Percentiles rank a stretch among this genome's conserved stretches.
These are phyloP conservation scores for Drosophila nigricruria DNA, from an alignment of 2,888 invertebrate species.

Conservation along the genomic window DNA sequence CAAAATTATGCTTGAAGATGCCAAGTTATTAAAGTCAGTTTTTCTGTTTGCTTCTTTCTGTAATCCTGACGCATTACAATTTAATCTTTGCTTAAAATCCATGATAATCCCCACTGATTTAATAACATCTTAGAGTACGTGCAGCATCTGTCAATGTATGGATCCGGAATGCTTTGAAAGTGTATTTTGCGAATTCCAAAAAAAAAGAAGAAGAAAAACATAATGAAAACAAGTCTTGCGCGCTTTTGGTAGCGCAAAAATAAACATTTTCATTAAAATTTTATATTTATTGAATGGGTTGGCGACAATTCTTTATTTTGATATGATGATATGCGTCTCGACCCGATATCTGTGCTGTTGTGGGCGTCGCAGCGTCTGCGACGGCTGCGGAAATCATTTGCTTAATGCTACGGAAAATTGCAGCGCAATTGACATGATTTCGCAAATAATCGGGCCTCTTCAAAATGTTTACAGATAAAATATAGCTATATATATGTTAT, in stretches of 20 bases:
- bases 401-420: slow-evolving; percentile 39
- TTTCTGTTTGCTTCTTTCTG: neutral
- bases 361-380: slow-evolving; percentile 54
- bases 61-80: slow-evolving; percentile 18
- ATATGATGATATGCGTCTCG: slow-evolving; percentile 63
- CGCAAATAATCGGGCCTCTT: slow-evolving; percentile 40
- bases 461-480: slow-evolving; percentile 11
- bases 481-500: slow-evolving; percentile 32
- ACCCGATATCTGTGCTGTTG: slow-evolving; percentile 48
- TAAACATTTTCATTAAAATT: slow-evolving; percentile 75
- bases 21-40: slow-evolving; percentile 11
- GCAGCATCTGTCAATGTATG: slow-evolving; percentile 24
- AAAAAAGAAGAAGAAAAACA: slow-evolving; percentile 2
- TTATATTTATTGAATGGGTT: slow-evolving; percentile 72
- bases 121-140: slow-evolving; percentile 1
- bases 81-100: slow-evolving; percentile 32
- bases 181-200: slow-evolving; percentile 34
- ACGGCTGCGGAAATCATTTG: slow-evolving; percentile 62
- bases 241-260: slow-evolving; percentile 68
- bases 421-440: slow-evolving; percentile 75
- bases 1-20: neutral
- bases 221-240: slow-evolving; percentile 58
- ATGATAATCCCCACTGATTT: slow-evolving; percentile 26
- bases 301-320: slow-evolving; percentile 71
- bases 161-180: slow-evolving; percentile 32